Conservation (phyloP, 2,797 vertebrate genomes). For the Strix occidentalis region DNA sequence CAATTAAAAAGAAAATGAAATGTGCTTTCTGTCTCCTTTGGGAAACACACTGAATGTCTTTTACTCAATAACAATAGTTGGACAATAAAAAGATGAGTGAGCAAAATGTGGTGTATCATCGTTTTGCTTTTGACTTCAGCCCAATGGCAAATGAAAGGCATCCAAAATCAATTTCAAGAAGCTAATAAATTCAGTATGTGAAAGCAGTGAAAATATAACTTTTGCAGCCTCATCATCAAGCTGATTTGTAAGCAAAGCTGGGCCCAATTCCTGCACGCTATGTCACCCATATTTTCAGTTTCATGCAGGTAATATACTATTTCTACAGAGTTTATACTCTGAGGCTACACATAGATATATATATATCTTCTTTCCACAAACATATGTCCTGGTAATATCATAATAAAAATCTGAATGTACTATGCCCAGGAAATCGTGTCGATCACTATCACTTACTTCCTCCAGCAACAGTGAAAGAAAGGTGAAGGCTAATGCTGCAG, state of each 20-base stretch:
- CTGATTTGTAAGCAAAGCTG: slow-evolving; percentile 70
- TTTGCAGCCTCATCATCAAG: slow-evolving; percentile 61
- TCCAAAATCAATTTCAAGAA: slow-evolving; percentile 75
- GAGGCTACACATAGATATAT: slow-evolving; percentile 37
- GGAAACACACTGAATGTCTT: slow-evolving; percentile 46
- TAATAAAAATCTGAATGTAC: slow-evolving; percentile 64
- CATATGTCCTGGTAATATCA: slow-evolving; percentile 53
- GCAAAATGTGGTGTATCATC: slow-evolving; percentile 59
- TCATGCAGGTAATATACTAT: slow-evolving; percentile 65
- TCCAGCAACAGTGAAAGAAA: background rate
- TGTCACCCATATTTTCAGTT: slow-evolving; percentile 56
- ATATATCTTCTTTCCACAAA: slow-evolving; percentile 57
- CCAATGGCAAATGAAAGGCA: slow-evolving; percentile 75
- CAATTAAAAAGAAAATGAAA: slow-evolving; percentile 53
- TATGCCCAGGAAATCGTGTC: slow-evolving; percentile 6
- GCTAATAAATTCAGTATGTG: slow-evolving; percentile 68
- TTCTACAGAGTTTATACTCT: slow-evolving; percentile 36
- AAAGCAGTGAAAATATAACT: slow-evolving; percentile 68
- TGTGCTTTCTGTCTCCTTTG: slow-evolving; percentile 25
- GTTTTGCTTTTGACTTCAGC: slow-evolving; percentile 66
- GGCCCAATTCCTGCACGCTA: slow-evolving; percentile 32
- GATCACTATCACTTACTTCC: slow-evolving; percentile 47
- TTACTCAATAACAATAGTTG: slow-evolving; percentile 63
- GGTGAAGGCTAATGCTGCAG: slow-evolving; percentile 1
- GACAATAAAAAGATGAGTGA: slow-evolving; percentile 69